phyloP scores from a whole-genome alignment of 2,888 invertebrate species.

The Cataglyphis altisquamis region DNA sequence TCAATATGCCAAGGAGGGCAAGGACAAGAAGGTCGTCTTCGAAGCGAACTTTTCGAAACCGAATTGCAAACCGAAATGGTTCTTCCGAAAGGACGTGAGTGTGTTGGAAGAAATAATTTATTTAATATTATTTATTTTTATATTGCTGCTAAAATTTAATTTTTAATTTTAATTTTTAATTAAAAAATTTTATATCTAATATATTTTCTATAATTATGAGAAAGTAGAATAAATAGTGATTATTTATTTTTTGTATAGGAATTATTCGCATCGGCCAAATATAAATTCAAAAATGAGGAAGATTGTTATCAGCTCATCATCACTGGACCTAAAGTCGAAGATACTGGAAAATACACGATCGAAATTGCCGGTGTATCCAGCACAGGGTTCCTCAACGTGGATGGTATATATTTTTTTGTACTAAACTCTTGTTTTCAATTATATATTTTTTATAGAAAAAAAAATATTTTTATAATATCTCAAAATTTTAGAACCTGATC shows the following conservation, averaged over 20 bases:
- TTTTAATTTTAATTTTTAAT: background rate
- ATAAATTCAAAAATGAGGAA: constrained; percentile 97
- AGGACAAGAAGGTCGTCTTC: constrained; percentile 97
- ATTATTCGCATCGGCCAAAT: constrained; percentile 98
- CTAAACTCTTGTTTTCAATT: background rate
- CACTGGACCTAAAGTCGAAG: constrained; percentile 96
- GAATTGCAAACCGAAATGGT: constrained; percentile 97
- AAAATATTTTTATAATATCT: background rate
- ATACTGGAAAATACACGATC: constrained; percentile 98
- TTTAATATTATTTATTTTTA: background rate
- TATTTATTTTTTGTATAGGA: constrained; percentile 89
- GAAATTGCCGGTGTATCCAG: constrained; percentile 96
- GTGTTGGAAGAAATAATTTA: background rate
- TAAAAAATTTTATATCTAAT: constrained; percentile 8
- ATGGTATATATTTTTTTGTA: constrained; percentile 87
- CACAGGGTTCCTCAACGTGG: constrained; percentile 97
- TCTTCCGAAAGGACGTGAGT: constrained; percentile 96
- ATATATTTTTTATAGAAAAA: background rate
- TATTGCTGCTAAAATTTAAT: background rate
- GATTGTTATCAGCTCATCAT: constrained; percentile 97
- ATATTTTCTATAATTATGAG: background rate
- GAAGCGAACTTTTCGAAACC: constrained; percentile 98
- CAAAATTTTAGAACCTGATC: constrained; percentile 93
- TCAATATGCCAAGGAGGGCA: constrained; percentile 97
- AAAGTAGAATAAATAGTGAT: background rate